Evolutionary conservation across 1,140 invertebrate genomes (phyloP).

Genomic region (Odontomachus brunneus): DNA sequence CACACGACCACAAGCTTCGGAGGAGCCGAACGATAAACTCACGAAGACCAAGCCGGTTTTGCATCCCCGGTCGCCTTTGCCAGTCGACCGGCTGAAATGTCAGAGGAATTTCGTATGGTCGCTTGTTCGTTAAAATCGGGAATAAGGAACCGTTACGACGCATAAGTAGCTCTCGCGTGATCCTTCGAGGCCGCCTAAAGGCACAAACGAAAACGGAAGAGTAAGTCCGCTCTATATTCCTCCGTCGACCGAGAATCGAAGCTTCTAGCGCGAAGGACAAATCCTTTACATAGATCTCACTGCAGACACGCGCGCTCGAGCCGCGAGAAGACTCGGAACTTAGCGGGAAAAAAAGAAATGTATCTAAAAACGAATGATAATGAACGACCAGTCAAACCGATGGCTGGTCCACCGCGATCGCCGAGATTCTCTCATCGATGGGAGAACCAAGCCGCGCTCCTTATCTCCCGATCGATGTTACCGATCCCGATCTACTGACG

Average conservation of each 20-base stretch:
- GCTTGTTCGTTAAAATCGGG: constrained; percentile 29
- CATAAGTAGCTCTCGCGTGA: constrained; percentile 42
- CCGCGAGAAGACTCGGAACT: constrained; percentile 20
- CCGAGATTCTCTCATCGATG: constrained; percentile 46
- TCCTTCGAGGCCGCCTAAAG: constrained; percentile 51
- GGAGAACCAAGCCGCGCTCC: constrained; percentile 30
- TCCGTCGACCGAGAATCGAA: constrained; percentile 68
- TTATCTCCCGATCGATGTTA: constrained; percentile 46
- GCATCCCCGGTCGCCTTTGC: constrained; percentile 62
- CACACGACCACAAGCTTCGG: constrained; percentile 24
- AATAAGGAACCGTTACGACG: constrained; percentile 11
- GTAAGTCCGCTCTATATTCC: constrained; percentile 62
- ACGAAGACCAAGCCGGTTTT: constrained; percentile 1
- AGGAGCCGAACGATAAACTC: background rate
- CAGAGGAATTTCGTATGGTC: constrained; percentile 47
- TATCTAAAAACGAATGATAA: constrained; percentile 13
- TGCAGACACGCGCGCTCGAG: constrained; percentile 34
- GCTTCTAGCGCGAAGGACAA: constrained; percentile 65
- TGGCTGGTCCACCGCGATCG: constrained; percentile 32
- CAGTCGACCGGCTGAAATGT: constrained; percentile 39
- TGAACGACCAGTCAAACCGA: background rate
- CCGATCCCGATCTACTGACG: constrained; percentile 34
- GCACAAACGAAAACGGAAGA: constrained; percentile 11
- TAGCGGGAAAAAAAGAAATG: background rate
- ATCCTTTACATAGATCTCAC: constrained; percentile 52